phyloP scores from a whole-genome alignment of 2,113 vertebrate genomes.

The Oreotragus oreotragus region DNA sequence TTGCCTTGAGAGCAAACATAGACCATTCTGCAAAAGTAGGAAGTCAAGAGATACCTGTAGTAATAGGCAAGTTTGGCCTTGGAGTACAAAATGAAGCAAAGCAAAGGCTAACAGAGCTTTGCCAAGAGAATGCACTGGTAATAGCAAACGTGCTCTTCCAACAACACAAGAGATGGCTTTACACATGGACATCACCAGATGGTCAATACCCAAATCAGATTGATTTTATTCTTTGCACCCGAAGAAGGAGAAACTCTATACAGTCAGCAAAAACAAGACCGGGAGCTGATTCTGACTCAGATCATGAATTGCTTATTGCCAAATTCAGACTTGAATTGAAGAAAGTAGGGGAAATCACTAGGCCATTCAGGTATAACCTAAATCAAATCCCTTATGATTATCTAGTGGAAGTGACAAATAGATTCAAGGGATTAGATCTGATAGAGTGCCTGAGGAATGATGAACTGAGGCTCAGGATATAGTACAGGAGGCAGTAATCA shows the following conservation, averaged over 20 bases:
- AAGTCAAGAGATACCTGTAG: not conserved
- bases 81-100: not conserved
- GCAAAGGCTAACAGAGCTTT: not conserved
- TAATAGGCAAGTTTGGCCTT: not conserved
- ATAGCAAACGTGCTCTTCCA: not conserved
- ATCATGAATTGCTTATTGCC: not conserved
- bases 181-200: not conserved
- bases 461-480: not conserved
- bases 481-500: not conserved
- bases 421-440: not conserved
- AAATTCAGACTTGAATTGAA: not conserved
- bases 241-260: not conserved
- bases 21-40: not conserved
- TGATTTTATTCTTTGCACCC: not conserved
- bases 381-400: not conserved
- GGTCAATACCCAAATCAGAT: not conserved
- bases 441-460: not conserved
- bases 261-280: not conserved
- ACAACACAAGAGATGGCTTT: not conserved
- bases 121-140: not conserved
- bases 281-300: not conserved
- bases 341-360: not conserved
- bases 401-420: not conserved
- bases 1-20: not conserved
- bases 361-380: not conserved